Evolutionary conservation across 2,797 vertebrate species (phyloP).

Genomic region (Pachyuromys duprasi): DNA sequence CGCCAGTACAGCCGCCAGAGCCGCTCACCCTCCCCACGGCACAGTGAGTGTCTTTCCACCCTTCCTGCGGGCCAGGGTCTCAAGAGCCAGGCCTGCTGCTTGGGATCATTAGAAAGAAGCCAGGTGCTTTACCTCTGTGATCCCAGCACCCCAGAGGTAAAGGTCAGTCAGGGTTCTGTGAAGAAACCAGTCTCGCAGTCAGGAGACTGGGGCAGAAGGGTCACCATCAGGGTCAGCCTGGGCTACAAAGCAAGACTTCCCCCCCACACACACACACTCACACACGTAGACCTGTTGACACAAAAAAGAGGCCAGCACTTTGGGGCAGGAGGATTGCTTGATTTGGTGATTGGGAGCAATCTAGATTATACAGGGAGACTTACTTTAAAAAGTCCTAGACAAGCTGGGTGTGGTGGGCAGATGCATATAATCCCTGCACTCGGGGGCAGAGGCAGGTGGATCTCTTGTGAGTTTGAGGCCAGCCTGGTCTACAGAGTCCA

Average conservation of each 20-base stretch:
- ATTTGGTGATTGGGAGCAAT: background rate
- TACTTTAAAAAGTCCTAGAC: background rate
- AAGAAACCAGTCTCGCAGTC: background rate
- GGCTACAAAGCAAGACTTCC: background rate
- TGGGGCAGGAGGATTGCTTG: background rate
- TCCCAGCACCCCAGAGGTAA: background rate
- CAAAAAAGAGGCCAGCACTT: background rate
- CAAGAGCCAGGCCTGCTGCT: background rate
- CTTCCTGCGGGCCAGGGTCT: no score
- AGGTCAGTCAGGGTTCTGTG: background rate
- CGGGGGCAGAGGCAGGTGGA: background rate
- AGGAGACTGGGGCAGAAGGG: background rate
- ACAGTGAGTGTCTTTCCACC: constrained; percentile 77
- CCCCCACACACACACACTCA: no score
- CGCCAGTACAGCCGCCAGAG: constrained; percentile 94
- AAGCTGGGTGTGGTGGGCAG: background rate
- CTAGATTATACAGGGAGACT: no score
- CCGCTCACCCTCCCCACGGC: constrained; percentile 92
- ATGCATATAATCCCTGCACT: no score
- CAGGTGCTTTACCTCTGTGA: no score
- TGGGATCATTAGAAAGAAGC: background rate
- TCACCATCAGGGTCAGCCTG: background rate
- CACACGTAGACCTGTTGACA: background rate
- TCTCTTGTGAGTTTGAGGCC: background rate
- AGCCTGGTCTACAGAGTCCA: background rate